These are phyloP conservation scores for Sclerurus mexicanus DNA, from an alignment of 2,113 vertebrate genomes.

Conservation along the genomic window DNA sequence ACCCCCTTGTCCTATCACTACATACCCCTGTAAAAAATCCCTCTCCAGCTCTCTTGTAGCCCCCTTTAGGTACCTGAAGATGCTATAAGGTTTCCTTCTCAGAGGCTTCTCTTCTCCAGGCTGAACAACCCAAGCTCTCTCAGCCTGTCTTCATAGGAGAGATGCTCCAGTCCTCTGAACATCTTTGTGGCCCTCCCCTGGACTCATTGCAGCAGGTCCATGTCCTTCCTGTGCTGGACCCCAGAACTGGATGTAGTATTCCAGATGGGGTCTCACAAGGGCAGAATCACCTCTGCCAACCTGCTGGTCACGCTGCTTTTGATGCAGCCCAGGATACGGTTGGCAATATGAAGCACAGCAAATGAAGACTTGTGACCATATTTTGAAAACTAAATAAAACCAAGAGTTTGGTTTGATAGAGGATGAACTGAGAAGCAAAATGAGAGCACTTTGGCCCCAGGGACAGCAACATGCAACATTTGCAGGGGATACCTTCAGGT, in stretches of 20 bases:
- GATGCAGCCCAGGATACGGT: background rate
- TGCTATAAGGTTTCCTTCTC: background rate
- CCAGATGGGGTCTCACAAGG: background rate
- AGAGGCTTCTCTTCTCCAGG: background rate
- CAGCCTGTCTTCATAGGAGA: background rate
- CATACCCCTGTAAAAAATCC: background rate
- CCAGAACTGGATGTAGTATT: background rate
- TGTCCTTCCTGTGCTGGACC: background rate
- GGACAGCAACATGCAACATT: background rate
- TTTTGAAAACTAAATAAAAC: background rate
- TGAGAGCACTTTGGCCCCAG: background rate
- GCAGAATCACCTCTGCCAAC: background rate
- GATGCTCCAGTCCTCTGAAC: background rate
- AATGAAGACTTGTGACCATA: background rate
- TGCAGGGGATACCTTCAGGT: constrained; percentile 86
- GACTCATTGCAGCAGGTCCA: rapidly evolving
- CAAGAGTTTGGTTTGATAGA: background rate
- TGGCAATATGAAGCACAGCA: background rate
- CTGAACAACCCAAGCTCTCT: background rate
- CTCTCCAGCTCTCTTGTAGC: background rate
- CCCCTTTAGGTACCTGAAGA: background rate
- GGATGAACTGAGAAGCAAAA: background rate
- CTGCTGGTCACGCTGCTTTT: background rate
- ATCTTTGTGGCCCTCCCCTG: background rate
- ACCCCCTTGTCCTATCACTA: background rate